Conservation (phyloP, 2,888 invertebrate species). For the Ellobium chinense region DNA sequence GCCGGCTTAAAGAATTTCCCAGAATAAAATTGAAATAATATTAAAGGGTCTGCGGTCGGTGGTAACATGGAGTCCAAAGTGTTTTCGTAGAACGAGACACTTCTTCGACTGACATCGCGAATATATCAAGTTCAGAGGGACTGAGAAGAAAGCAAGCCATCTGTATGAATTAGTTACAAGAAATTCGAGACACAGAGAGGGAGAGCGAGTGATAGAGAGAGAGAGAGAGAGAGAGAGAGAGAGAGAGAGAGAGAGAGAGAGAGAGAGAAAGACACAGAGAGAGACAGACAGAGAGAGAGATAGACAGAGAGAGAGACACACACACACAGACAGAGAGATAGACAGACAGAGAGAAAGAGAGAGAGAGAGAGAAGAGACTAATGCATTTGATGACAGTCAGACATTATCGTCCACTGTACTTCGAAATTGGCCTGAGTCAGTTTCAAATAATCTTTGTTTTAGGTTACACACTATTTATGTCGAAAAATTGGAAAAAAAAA, state of each 20-base stretch:
- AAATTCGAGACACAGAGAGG: background rate
- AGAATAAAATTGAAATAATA: too few species aligned
- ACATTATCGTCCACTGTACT: too few species aligned
- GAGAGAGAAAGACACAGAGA: background rate
- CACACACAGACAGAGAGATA: slow-evolving; percentile 8
- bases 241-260: slow-evolving; percentile 9
- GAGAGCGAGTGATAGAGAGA: background rate
- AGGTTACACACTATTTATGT: too few species aligned
- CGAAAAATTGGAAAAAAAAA: too few species aligned
- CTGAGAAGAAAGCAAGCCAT: background rate
- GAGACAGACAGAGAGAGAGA: background rate
- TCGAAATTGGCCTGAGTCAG: too few species aligned
- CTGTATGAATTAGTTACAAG: background rate
- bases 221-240: slow-evolving; percentile 6
- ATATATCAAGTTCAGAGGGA: too few species aligned
- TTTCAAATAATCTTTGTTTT: too few species aligned
- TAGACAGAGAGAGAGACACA: slow-evolving; percentile 1
- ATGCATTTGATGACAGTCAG: background rate
- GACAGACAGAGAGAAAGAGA: slow-evolving; percentile 13
- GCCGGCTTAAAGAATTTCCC: too few species aligned
- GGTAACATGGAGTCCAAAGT: too few species aligned
- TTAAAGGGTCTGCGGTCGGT: too few species aligned
- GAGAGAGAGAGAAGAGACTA: slow-evolving; percentile 15
- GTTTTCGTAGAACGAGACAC: too few species aligned
- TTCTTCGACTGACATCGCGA: too few species aligned